Evolutionary conservation across 2,888 invertebrate genomes (phyloP).

Genomic region (Halictus quadricinctus): DNA sequence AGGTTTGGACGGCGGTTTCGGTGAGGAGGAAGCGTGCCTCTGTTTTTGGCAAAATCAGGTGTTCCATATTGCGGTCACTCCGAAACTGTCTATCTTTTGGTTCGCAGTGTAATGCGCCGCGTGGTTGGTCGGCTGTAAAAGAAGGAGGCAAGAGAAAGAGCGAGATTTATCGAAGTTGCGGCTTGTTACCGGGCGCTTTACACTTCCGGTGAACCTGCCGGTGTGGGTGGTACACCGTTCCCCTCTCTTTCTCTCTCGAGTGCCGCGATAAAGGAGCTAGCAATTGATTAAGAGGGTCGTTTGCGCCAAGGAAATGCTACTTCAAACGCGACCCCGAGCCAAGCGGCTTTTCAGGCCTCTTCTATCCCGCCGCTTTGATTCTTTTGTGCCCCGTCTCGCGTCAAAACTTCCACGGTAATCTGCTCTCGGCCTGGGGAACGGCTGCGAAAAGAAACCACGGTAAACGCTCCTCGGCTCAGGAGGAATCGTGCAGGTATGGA

Average conservation of each 20-base stretch:
- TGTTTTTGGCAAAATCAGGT: neutral
- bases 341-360: constrained; percentile 61
- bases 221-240: constrained; percentile 27
- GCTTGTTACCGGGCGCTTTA: constrained; percentile 73
- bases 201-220: constrained; percentile 58
- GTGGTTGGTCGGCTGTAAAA: constrained; percentile 49
- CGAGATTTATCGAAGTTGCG: constrained; percentile 75
- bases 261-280: constrained; percentile 74
- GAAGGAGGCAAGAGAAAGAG: constrained; percentile 34
- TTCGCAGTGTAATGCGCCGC: constrained; percentile 45
- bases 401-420: constrained; percentile 56
- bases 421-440: constrained; percentile 15
- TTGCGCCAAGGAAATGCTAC: constrained; percentile 77
- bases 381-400: constrained; percentile 42
- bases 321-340: constrained; percentile 71
- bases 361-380: constrained; percentile 47
- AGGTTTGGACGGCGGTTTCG: too few species aligned
- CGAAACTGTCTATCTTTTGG: constrained; percentile 31
- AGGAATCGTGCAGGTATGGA: constrained; percentile 32
- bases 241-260: constrained; percentile 36
- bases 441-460: neutral
- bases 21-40: too few species aligned
- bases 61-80: neutral
- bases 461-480: constrained; percentile 4
- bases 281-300: constrained; percentile 80